Conservation (phyloP, 2,113 vertebrate species). For the Smithornis capensis region DNA sequence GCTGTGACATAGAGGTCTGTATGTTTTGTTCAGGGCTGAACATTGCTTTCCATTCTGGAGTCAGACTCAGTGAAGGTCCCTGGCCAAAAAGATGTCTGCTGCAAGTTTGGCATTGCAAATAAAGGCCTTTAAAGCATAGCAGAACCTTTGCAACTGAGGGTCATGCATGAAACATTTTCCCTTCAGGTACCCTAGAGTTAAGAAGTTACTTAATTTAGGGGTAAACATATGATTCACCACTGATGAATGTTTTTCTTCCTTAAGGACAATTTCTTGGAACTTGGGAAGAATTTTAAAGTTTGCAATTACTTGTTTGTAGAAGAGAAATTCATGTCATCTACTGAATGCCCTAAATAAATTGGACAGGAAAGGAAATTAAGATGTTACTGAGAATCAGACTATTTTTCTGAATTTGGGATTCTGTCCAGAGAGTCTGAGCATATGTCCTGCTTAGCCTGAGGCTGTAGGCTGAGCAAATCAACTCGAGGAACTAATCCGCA, state of each 20-base stretch:
- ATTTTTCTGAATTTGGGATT: neutral
- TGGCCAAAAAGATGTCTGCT: neutral
- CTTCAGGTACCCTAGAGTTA: neutral
- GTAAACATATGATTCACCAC: neutral
- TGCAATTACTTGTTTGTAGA: slow-evolving; percentile 7
- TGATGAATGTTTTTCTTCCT: slow-evolving; percentile 26
- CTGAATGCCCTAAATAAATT: slow-evolving; percentile 11
- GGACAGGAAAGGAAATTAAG: slow-evolving; percentile 31
- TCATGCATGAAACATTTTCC: slow-evolving; percentile 19
- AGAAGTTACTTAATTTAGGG: neutral
- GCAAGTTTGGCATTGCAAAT: neutral
- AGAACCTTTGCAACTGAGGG: neutral
- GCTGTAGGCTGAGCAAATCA: neutral
- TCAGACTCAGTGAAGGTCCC: neutral
- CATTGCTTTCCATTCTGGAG: neutral
- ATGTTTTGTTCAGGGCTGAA: neutral
- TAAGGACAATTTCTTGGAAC: slow-evolving; percentile 11
- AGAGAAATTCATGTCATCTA: neutral
- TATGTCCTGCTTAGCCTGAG: neutral
- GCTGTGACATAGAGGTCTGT: neutral
- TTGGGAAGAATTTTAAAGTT: slow-evolving; percentile 2
- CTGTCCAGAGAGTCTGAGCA: neutral
- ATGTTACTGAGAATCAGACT: neutral
- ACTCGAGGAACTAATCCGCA: neutral
- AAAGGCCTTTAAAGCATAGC: neutral